These are phyloP conservation scores for Thryonomys swinderianus DNA, from an alignment of 2,113 vertebrate species.

Conservation along the genomic window DNA sequence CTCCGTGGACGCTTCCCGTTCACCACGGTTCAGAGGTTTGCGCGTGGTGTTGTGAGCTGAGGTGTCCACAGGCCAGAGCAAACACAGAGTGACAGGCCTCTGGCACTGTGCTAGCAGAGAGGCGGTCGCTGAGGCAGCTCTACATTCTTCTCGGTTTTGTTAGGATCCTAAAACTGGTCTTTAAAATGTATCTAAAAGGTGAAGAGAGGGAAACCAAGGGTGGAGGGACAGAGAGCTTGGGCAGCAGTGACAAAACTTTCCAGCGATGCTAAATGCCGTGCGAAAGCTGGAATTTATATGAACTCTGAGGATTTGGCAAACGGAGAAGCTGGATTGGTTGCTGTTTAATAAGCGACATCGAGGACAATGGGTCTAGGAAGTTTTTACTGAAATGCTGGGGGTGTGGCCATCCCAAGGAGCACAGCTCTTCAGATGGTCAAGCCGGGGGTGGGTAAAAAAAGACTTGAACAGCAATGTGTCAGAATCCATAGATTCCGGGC, in stretches of 20 bases:
- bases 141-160: not conserved
- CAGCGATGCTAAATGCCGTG: not conserved
- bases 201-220: not conserved
- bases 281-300: not conserved
- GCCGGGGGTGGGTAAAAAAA: not conserved
- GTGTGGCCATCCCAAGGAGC: not conserved
- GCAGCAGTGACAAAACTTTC: not conserved
- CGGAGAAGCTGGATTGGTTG: not conserved
- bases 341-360: not conserved
- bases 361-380: not conserved
- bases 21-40: not conserved
- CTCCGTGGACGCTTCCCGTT: not conserved
- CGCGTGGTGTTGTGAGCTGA: not conserved
- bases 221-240: not conserved
- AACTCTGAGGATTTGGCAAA: not conserved
- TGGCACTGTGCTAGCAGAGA: not conserved
- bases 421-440: rapidly evolving
- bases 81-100: not conserved
- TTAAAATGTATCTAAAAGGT: not conserved
- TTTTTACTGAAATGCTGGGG: rapidly evolving
- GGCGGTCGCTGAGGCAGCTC: not conserved
- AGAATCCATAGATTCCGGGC: not conserved
- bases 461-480: not conserved
- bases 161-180: not conserved
- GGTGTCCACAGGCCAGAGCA: not conserved